Evolutionary conservation across 1,140 invertebrate genomes (phyloP), one percentile per base, ranked within the genome.

Genomic region (Pseudomyrmex dendroicus): DNA sequence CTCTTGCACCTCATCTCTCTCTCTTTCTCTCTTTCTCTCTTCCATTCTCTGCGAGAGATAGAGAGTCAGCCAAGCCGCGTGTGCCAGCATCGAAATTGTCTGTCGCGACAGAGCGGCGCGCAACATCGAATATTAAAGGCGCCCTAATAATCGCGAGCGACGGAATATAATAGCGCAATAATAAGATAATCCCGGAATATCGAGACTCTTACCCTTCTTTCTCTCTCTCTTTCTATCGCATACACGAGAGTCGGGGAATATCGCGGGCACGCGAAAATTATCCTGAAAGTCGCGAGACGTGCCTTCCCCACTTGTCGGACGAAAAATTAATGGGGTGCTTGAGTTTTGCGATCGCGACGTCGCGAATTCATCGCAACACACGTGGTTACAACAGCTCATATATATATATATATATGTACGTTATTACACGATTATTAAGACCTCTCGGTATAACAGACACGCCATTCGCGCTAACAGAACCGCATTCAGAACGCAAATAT

Each of bases 101-200:
- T 57, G 76, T 70, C 76, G 76, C 76, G 76, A 78, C 76, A 70
- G 63, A 70, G 12, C 76, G 66, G 54, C 66, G 76, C 64, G 76
- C 76, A 56, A 61, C 76, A 72, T 80, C 66, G 66, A 80, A 80
- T 80, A 80, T 80, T 80, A 80, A 80, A 72, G 64, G 66, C 66
- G 22, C 54, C 66, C 76, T 80, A 80, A 80, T 80, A 80, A 80
- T 80, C 76, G 76, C 76, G 76, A 80, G 76, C 54, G 76, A 72
- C 66, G 25, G 66, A n/a, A n/a, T 72, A 80, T 80, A 80, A 80
- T 61, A 80, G 76, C 56, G 66, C 44, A 59, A 50, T 80, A 80
- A 80, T 72, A 80, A 80, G 76, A 80, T 70, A 54, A 80, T 80
- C 56, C 12, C 54, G 66, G 44, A 70, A 70, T 70, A 78, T 78